Percentiles rank a stretch among this genome's conserved stretches.
phyloP scores from a whole-genome alignment of 2,113 vertebrate genomes.

The Pristiophorus japonicus region DNA sequence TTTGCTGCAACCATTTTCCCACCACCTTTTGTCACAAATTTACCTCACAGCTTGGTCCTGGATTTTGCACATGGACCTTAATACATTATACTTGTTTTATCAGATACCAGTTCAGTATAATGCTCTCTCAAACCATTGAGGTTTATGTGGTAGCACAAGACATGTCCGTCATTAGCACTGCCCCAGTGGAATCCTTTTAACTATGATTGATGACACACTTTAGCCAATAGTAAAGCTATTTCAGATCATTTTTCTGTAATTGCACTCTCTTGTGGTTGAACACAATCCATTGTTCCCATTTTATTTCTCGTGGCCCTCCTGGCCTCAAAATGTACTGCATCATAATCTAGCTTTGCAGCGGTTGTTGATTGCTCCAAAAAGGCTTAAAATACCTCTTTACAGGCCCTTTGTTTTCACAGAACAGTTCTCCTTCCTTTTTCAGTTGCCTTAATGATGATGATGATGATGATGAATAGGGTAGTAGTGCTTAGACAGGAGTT shows the following conservation, averaged over 20 bases:
- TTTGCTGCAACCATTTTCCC: background rate
- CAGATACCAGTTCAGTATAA: background rate
- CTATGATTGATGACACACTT: background rate
- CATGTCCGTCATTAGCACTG: too few species aligned
- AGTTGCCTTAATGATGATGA: background rate
- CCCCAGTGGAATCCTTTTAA: background rate
- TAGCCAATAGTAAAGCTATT: background rate
- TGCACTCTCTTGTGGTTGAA: background rate
- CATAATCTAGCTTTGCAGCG: background rate
- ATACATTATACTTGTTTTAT: background rate
- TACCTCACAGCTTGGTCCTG: background rate
- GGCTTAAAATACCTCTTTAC: background rate
- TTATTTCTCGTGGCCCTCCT: background rate
- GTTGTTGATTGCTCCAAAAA: background rate
- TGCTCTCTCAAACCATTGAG: background rate
- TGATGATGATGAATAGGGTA: too few species aligned
- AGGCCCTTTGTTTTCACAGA: background rate
- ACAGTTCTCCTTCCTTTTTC: background rate
- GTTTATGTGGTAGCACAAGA: background rate
- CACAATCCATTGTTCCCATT: background rate
- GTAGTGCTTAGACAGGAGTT: background rate
- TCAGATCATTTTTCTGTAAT: background rate
- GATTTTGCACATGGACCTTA: background rate
- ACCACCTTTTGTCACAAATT: background rate
- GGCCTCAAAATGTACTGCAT: background rate